Percentiles rank a stretch among this genome's conserved stretches.
phyloP scores from a whole-genome alignment of 2,113 vertebrate genomes.

The Myiozetetes cayanensis region DNA sequence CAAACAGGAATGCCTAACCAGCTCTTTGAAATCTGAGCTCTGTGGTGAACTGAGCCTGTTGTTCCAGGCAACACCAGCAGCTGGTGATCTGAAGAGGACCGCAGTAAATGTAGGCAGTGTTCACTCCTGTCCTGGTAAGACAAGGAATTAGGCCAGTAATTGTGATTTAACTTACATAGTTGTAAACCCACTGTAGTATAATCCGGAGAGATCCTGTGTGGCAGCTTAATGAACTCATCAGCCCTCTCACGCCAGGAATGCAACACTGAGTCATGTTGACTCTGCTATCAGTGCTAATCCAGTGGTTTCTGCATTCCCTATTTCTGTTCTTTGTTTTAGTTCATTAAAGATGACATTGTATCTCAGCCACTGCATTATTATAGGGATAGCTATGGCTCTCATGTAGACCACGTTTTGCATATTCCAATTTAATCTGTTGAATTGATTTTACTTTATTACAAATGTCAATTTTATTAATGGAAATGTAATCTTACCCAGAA shows the following conservation, averaged over 20 bases:
- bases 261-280: background rate
- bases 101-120: background rate
- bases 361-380: background rate
- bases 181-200: background rate
- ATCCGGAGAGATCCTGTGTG: background rate
- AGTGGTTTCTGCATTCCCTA: background rate
- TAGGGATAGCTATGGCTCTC: background rate
- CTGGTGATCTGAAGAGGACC: background rate
- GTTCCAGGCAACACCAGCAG: background rate
- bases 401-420: background rate
- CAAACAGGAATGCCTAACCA: background rate
- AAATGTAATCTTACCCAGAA: background rate
- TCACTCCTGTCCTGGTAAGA: background rate
- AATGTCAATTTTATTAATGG: background rate
- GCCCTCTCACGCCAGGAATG: background rate
- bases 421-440: background rate
- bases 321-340: background rate
- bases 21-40: background rate
- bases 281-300: background rate
- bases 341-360: background rate
- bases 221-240: background rate
- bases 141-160: conserved; percentile 6
- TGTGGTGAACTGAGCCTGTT: background rate
- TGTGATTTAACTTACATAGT: background rate
- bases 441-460: background rate